Base-by-base conservation (phyloP, 2,113 vertebrate species). In the Corydoras maculifer region DNA sequence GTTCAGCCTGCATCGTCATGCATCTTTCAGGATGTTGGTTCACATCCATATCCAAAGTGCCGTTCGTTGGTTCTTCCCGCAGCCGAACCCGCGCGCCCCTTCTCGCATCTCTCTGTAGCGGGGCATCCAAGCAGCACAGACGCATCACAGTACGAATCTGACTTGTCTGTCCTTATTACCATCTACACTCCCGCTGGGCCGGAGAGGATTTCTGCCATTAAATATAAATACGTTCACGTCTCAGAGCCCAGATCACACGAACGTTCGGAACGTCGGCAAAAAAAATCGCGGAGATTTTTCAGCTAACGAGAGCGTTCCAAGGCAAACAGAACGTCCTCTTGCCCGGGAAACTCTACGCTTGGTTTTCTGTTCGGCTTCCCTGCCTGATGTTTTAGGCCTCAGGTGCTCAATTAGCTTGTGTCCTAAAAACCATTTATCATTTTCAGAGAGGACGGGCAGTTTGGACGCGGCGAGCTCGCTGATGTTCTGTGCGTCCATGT, bases 221-320 rank as follows among this genome's bases (percentile, higher is more conserved):
- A 89, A 88, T 82, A 87, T 87, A 87, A 80, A 89, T 78, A 81
- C 85, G 85, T 82, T 84, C 79, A 80, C 78, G 86, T 88, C 83
- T 80, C 85, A 84, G 83, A 84, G 74, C 74, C 73, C 77, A 18
- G 78, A 77, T 79, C 64, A 49, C 74, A 67, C 79, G 81, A 76
- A 73, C 70, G 1, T 43, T 8, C 4, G 35, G 35, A 43, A 43
- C 7, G 35, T 43, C 35, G 35, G 35, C 35, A 8, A 43, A 43
- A 43, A 43, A 43, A 43, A 43, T 43, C 35, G 35, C 18, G 4
- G 54, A 8, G n/a, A 7, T 11, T 58, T 58, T 60, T 63, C 25
- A 63, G 49, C 62, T 51, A 69, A 14, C 30, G 35, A 43, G 35
- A 43, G 7, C 35, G 35, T 1, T 43, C 35, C 4, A 8, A 43